A percentile compares a stretch with the other conserved stretches of the same genome.
Evolutionary conservation across 2,888 invertebrate species (phyloP).

Genomic region (Labia minor): DNA sequence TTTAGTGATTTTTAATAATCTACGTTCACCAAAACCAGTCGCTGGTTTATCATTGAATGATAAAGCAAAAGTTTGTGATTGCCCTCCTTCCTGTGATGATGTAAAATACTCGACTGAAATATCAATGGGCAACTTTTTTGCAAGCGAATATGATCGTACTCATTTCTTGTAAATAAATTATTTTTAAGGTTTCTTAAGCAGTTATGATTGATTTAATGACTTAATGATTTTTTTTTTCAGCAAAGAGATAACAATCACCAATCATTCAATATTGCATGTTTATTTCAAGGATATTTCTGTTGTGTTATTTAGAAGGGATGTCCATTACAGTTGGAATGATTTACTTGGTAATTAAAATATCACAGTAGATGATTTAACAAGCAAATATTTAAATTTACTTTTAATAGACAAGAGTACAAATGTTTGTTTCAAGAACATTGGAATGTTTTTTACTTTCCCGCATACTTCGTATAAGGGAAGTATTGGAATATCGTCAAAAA

Average conservation of each 20-base stretch:
- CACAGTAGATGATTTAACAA: too few relatives aligned
- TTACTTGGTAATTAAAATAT: slow-evolving; percentile 23
- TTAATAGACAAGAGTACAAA: neutral
- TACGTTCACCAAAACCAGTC: slow-evolving; percentile 17
- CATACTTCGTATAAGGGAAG: too few relatives aligned
- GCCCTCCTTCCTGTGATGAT: slow-evolving; percentile 24
- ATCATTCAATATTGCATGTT: slow-evolving; percentile 25
- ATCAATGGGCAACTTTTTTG: slow-evolving; percentile 24
- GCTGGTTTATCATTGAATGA: slow-evolving; percentile 20
- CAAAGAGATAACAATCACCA: slow-evolving; percentile 23
- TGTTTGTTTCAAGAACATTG: neutral
- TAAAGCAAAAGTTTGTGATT: slow-evolving; percentile 24
- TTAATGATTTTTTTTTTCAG: slow-evolving; percentile 17
- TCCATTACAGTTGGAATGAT: slow-evolving; percentile 26
- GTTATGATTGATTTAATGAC: too few relatives aligned
- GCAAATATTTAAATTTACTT: neutral
- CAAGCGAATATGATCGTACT: slow-evolving; percentile 25
- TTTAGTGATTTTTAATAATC: slow-evolving; percentile 24
- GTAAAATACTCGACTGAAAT: slow-evolving; percentile 23
- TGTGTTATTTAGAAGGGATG: slow-evolving; percentile 24
- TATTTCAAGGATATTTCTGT: slow-evolving; percentile 26
- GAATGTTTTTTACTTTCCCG: too few relatives aligned
- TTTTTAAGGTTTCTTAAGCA: too few relatives aligned
- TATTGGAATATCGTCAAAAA: too few relatives aligned
- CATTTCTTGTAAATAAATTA: slow-evolving; percentile 25